Base-by-base conservation (phyloP, 2,888 invertebrate species). In the Acrobeloides nanus region DNA sequence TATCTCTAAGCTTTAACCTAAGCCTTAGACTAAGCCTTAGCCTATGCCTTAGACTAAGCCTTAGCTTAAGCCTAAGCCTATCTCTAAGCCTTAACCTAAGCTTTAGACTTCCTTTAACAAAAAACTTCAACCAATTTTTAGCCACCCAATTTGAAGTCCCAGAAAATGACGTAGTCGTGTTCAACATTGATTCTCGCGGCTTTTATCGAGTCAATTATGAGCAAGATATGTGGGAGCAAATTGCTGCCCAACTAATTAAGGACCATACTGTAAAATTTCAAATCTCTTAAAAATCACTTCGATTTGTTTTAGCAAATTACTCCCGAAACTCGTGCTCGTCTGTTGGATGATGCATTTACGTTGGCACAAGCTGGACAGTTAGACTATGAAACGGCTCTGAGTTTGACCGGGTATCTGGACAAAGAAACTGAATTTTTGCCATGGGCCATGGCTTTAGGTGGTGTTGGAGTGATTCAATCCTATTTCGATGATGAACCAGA, bases 261-360 rank as follows among this genome's bases (percentile, higher is more conserved):
- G 55, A 67, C 26, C 66, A 68, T 37, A 42, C 47, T 21, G 63
- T 59, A n/a, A n/a, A n/a, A n/a, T 15, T 31, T 24, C 21, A 7
- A 12, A 32, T 10, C 17, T n/a, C 23, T 17, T 8, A 17, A 15
- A 35, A 35, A 35, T 8, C 10, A 35, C 7, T 10, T 20, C 8
- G 15, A 20, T 35, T 35, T 35, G 10, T 37, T 54, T 7, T 4
- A 53, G 55, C 35, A 47, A 29, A 85, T 89, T 40, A 81, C 84
- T 32, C 80, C 84, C 0, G 82, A 84, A 23, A 88, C 89, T 70
- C 79, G 89, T 45, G 89, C 87, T 0, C 89, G 90, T 72, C 77
- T 93, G 26, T 79, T 93, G 6, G 88, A 90, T 64, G 92, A 93
- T 74, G 83, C 85, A 1, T 75, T 78, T 55, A 75, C 74, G 50